A percentile compares a stretch with the other conserved stretches of the same genome.
Conservation (phyloP, 2,888 invertebrate genomes). For the Bombylius discolor region DNA sequence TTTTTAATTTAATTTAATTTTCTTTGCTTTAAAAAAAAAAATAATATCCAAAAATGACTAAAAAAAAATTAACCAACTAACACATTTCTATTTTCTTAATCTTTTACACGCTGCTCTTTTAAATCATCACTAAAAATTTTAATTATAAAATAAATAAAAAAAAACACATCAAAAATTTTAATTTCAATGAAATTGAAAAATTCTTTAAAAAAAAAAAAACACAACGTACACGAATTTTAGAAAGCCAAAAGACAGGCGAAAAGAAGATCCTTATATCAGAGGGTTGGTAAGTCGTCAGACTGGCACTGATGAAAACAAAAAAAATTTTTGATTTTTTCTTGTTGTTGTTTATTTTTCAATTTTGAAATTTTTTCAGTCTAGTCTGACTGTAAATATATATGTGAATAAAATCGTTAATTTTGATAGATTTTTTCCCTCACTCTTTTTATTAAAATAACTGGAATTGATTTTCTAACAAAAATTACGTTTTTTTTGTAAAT, state of each 20-base stretch:
- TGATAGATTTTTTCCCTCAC: too few relatives aligned
- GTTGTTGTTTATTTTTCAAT: background rate
- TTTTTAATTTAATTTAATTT: too few relatives aligned
- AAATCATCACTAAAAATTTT: background rate
- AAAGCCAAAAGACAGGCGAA: conserved; percentile 58
- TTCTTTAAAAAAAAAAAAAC: background rate
- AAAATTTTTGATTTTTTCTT: background rate
- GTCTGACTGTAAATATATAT: conserved; percentile 19
- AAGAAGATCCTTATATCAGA: conserved; percentile 60
- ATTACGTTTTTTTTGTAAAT: too few relatives aligned
- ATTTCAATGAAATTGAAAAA: too few relatives aligned
- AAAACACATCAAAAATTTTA: too few relatives aligned
- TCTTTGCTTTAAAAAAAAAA: background rate
- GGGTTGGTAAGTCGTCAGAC: conserved; percentile 56
- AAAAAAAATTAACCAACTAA: background rate
- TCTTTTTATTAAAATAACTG: too few relatives aligned
- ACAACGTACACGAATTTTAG: conserved; percentile 27
- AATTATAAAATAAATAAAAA: conserved; percentile 10
- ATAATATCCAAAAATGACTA: background rate
- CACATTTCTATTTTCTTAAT: background rate
- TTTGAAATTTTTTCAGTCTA: conserved; percentile 9
- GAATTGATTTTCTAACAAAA: too few relatives aligned
- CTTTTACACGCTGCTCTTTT: conserved; percentile 7
- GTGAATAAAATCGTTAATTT: conserved; percentile 9
- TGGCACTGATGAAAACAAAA: conserved; percentile 15